Base-by-base conservation (phyloP, 2,888 invertebrate genomes). In the Suillia variegata region DNA sequence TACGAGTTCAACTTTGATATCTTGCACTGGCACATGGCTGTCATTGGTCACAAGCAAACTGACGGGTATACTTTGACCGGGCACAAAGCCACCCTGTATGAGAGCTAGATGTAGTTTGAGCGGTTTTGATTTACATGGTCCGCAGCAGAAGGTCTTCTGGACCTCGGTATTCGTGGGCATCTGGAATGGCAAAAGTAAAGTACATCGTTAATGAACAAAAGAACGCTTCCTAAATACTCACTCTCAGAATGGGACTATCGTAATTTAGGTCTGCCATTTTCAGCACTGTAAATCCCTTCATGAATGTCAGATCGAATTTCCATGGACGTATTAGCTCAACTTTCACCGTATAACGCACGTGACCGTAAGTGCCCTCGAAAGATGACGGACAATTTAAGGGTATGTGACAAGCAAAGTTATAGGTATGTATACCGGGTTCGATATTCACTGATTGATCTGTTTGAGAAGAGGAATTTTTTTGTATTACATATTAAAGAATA, bases 301-400 rank as follows among this genome's bases (percentile, higher is more conserved):
- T 90, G 51, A 70, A 80, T 2, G 68, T 71, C 56, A 78, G 73
- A 81, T 95, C 92, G 78, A 90, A 90, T 75, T 92, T 92, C 92
- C 93, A 93, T 15, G 94, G 93, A 6, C 92, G 85, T 74, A 93
- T 90, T 12, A 95, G 83, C 1, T 86, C 87, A 1, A 90, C 90
- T 79, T 89, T 70, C 0, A 74, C 71, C 72, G 85, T 82, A 74
- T 89, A 89, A 2, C 88, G 77, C 22, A 87, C 79, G 58, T 83
- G 82, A 0, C 87, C 87, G 10, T 79, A 64, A 0, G 67, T 50
- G 1, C 83, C 84, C 60, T 86, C 85, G 67, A 83, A 85, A 0
- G 86, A 84, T 0, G 86, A 83, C 0, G 87, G 87, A 52, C 84
- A 82, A 33, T 76, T 75, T 1, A 54, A 53, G 0, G 87, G 87